Evolutionary conservation across 2,113 vertebrate species (phyloP).

Genomic region (Halcyon senegalensis): DNA sequence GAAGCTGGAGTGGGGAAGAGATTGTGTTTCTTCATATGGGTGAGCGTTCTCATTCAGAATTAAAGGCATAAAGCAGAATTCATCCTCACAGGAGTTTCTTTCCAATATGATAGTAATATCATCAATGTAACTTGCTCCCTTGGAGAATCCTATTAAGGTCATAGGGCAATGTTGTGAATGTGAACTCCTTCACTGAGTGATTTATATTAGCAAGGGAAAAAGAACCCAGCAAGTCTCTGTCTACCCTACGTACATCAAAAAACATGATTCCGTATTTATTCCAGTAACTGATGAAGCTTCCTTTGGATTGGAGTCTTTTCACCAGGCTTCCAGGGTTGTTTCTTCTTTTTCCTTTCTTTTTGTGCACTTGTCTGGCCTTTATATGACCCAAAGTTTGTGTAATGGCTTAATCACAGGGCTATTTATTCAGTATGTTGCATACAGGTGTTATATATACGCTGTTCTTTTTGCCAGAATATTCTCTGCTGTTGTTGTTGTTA

Average conservation of each 20-base stretch:
- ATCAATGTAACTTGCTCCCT: neutral
- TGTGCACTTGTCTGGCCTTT: neutral
- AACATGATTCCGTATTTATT: neutral
- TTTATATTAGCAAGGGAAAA: neutral
- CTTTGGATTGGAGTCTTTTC: neutral
- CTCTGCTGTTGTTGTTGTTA: neutral
- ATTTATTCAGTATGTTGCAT: neutral
- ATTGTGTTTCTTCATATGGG: neutral
- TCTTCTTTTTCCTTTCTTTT: neutral
- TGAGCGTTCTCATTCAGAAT: neutral
- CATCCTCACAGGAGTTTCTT: neutral
- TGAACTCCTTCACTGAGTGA: neutral
- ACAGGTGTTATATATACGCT: neutral
- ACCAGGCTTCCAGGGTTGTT: neutral
- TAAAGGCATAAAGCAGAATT: neutral
- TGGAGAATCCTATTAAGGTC: neutral
- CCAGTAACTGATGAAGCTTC: neutral
- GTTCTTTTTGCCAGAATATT: neutral
- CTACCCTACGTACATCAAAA: accelerated
- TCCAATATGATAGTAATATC: neutral
- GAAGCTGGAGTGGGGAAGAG: neutral
- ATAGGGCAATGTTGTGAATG: neutral
- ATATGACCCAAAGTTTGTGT: neutral
- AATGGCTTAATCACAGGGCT: neutral
- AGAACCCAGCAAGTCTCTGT: neutral